phyloP scores from a whole-genome alignment of 2,797 vertebrate species.

The Picus viridis region DNA sequence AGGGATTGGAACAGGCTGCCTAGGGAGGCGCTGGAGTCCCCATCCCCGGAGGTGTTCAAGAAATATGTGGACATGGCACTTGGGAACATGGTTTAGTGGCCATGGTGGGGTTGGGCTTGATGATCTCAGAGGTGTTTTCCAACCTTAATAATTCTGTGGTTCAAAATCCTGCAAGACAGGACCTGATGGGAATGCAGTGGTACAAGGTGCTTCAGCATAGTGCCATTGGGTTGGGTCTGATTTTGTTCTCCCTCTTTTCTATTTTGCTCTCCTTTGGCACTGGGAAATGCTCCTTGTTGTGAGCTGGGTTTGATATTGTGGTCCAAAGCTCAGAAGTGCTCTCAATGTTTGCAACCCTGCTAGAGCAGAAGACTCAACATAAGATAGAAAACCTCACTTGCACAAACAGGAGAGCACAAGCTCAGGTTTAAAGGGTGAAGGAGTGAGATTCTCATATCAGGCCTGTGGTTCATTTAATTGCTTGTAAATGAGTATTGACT shows the following conservation, averaged over 20 bases:
- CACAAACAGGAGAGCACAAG: not conserved
- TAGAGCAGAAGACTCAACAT: not conserved
- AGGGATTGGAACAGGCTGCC: too few species aligned
- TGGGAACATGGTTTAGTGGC: too few species aligned
- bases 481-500: not conserved
- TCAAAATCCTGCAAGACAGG: not conserved
- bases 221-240: fast-evolving
- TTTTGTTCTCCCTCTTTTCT: not conserved
- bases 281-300: not conserved
- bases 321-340: not conserved
- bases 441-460: not conserved
- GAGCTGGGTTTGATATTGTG: not conserved
- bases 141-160: too few species aligned
- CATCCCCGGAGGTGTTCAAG: too few species aligned
- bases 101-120: too few species aligned
- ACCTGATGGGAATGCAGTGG: not conserved
- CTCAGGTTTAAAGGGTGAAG: not conserved
- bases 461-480: not conserved
- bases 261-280: not conserved
- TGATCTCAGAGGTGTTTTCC: too few species aligned
- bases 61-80: too few species aligned
- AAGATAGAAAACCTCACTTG: not conserved
- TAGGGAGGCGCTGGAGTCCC: too few species aligned
- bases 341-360: not conserved
- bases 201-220: not conserved